phyloP scores from a whole-genome alignment of 2,113 vertebrate species.

The Caloenas nicobarica region DNA sequence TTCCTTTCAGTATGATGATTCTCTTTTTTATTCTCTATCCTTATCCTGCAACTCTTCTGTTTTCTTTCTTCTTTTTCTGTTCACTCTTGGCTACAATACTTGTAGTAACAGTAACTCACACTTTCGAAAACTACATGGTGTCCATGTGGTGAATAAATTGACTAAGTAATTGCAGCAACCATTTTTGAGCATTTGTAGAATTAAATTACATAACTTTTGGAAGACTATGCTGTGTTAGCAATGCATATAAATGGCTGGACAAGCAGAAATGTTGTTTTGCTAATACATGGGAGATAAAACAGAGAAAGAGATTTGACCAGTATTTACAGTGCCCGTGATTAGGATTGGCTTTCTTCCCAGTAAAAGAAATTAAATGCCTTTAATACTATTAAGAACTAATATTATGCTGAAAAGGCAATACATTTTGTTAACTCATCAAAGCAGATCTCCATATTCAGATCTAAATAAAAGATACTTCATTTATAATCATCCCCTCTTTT shows the following conservation, averaged over 20 bases:
- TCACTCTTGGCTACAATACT: not conserved
- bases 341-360: conserved; percentile 9
- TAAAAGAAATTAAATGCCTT: not conserved
- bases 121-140: not conserved
- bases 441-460: not conserved
- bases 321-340: not conserved
- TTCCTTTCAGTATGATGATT: not conserved
- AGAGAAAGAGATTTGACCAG: not conserved
- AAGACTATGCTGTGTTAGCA: not conserved
- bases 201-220: not conserved
- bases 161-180: not conserved
- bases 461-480: conserved; percentile 1
- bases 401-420: conserved; percentile 14
- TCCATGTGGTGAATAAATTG: not conserved
- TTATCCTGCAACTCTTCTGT: not conserved
- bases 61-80: not conserved
- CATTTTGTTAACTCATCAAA: conserved; percentile 11
- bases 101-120: not conserved
- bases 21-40: not conserved
- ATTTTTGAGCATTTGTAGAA: not conserved
- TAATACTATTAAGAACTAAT: not conserved
- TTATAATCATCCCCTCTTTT: not conserved
- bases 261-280: not conserved
- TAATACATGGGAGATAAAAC: not conserved
- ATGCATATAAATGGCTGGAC: not conserved